Evolutionary conservation across 2,888 invertebrate genomes (phyloP).

Genomic region (Ormyrus pomaceus): DNA sequence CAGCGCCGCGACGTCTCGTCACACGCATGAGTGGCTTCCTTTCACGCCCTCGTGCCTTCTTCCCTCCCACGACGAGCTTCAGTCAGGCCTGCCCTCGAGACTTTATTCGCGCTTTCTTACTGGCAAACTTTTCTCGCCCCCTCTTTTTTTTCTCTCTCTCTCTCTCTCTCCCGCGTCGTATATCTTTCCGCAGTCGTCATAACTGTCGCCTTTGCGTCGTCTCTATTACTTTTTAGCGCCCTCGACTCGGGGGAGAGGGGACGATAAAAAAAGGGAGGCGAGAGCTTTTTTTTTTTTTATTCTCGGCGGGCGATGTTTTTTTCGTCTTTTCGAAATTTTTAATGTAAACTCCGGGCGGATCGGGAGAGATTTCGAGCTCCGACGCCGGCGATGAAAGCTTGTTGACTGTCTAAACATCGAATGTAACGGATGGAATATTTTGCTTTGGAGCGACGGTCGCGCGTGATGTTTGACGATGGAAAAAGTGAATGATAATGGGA

Average conservation of each 20-base stretch:
- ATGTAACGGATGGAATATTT: too few species aligned
- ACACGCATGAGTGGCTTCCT: constrained; percentile 53
- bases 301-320: background rate
- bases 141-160: background rate
- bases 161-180: constrained; percentile 20
- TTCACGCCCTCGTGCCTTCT: constrained; percentile 30
- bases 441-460: too few species aligned
- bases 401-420: constrained; percentile 34
- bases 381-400: background rate
- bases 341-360: background rate
- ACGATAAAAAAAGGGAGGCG: background rate
- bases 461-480: too few species aligned
- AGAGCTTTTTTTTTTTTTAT: background rate
- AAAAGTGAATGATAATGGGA: too few species aligned
- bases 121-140: background rate
- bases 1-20: constrained; percentile 35
- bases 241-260: too few species aligned
- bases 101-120: constrained; percentile 18
- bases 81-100: background rate
- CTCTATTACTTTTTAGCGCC: constrained; percentile 27
- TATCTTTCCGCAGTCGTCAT: constrained; percentile 1
- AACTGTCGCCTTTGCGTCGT: constrained; percentile 31
- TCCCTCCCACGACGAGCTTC: background rate
- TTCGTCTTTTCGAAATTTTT: constrained; percentile 14
- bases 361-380: background rate